These are phyloP conservation scores for Characodon lateralis DNA, from an alignment of 2,797 vertebrate genomes.

Conservation along the genomic window DNA sequence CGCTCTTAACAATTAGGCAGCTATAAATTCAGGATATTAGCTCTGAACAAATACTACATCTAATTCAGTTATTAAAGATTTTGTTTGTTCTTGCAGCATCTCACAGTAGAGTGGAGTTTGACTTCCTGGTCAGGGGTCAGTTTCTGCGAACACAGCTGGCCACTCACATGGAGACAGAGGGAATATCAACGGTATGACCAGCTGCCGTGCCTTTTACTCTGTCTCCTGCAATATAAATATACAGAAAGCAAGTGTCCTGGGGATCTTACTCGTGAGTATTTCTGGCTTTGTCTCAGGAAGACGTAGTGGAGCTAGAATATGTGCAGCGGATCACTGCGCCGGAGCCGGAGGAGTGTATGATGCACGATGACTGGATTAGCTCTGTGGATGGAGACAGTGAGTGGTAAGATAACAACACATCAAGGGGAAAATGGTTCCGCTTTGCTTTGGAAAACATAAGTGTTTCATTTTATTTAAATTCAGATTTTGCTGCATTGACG, in stretches of 20 bases:
- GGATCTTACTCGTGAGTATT: constrained; percentile 3
- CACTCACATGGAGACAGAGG: constrained; percentile 90
- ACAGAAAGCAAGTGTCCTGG: too few species aligned
- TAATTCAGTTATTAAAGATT: not conserved
- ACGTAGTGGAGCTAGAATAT: constrained; percentile 96
- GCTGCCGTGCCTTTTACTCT: not conserved
- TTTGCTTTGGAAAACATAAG: not conserved
- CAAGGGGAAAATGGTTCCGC: not conserved
- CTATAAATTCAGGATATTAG: not conserved
- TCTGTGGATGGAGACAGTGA: constrained; percentile 87
- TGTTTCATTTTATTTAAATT: not conserved
- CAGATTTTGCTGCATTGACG: not conserved
- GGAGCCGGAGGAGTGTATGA: constrained; percentile 94
- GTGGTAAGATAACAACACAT: constrained; percentile 79
- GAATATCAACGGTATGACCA: constrained; percentile 88
- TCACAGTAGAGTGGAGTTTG: constrained; percentile 94
- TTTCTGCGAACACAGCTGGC: constrained; percentile 89
- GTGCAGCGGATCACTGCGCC: constrained; percentile 93
- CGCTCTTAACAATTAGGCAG: too few species aligned
- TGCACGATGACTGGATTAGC: constrained; percentile 99
- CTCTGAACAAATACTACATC: not conserved
- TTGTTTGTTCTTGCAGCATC: constrained; percentile 75
- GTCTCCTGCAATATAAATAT: not conserved
- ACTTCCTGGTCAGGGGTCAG: constrained; percentile 94
- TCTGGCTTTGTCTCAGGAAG: constrained; percentile 85